Base-by-base conservation (phyloP, 2,888 invertebrate genomes). In the Petrophora chlorosata region DNA sequence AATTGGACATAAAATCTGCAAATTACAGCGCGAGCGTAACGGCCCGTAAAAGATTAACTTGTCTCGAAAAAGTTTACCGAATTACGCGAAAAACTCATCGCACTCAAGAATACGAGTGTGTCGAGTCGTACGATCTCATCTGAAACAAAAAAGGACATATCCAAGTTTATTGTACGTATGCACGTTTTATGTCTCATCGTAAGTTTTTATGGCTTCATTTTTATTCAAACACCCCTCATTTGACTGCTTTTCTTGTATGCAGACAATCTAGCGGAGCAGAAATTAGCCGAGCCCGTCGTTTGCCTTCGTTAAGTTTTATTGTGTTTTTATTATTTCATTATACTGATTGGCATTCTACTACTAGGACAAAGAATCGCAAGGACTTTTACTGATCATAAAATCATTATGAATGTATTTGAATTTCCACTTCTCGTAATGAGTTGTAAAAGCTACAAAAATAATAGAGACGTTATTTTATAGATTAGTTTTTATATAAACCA, bases 191-290 rank as follows among this genome's bases (percentile, higher is more conserved):
- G 50, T 58, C 45, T 29, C 40, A 44, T 67, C 67, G 59, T 73
- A 62, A 61, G 59, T 59, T 73, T 72, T 73, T 70, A 73, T 70
- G 46, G 49, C 33, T 32, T 55, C 59, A 65, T 65, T 67, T 60
- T 60, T 59, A 63, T 67, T 65, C 62, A 63, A 62, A 59, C 43
- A 47, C 56, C 43, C 40, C 47, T 41, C 59, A 41, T 63, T 28
- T 41, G 41, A 39, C 34, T 43, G 40, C 29, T 35, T 40, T 46
- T 48, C 36, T 53, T 53, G 56, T 46, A 54, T 44, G 50, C 26
- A 39, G 38, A 46, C 54, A 50, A 50, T 56, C 34, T 35, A 53
- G 49, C 16, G 35, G 41, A 34, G 40, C 36, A 54, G 53, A 52
- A 58, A 54, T 58, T 57, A 56, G 52, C 41, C 32, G 23, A 38